Percentiles rank a stretch among this genome's conserved stretches.
These are phyloP conservation scores for Staurois parvus DNA, from an alignment of 2,797 vertebrate species.

Conservation along the genomic window DNA sequence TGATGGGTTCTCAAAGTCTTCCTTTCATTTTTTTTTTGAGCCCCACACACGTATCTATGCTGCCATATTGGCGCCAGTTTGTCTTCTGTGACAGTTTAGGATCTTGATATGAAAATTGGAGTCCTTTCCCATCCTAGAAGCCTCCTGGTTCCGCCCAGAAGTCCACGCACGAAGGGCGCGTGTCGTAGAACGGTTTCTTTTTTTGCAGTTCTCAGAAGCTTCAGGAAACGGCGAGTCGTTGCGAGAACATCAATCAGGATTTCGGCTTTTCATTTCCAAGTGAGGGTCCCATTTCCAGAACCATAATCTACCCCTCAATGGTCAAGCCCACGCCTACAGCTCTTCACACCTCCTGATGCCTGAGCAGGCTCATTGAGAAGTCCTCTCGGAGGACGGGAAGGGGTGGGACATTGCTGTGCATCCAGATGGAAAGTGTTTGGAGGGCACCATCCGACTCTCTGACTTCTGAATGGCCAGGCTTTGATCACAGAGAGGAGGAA, in stretches of 20 bases:
- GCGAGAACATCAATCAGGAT: slow-evolving; percentile 2
- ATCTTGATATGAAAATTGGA: no score
- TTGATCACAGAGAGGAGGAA: slow-evolving; percentile 42
- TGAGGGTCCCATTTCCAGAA: slow-evolving; percentile 5
- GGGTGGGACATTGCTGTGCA: slow-evolving; percentile 8
- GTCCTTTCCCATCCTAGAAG: background rate
- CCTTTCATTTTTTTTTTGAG: no score
- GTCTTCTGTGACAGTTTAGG: no score
- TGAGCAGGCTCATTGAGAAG: background rate
- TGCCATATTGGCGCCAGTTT: no score
- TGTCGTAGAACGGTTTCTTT: background rate
- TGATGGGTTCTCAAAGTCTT: no score
- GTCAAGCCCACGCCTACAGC: slow-evolving; percentile 11
- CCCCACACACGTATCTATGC: no score
- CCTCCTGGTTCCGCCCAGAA: background rate
- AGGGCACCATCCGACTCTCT: slow-evolving; percentile 4
- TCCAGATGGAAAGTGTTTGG: slow-evolving; percentile 43
- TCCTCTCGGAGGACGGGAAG: slow-evolving; percentile 3
- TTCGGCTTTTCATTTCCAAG: slow-evolving; percentile 29
- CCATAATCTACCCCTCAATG: background rate
- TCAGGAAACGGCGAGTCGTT: slow-evolving; percentile 25
- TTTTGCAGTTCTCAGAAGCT: background rate
- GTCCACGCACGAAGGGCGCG: no score
- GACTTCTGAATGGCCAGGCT: slow-evolving; percentile 22
- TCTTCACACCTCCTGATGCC: background rate